Conservation (phyloP, 2,888 invertebrate species). For the Sinotaia quadrata region DNA sequence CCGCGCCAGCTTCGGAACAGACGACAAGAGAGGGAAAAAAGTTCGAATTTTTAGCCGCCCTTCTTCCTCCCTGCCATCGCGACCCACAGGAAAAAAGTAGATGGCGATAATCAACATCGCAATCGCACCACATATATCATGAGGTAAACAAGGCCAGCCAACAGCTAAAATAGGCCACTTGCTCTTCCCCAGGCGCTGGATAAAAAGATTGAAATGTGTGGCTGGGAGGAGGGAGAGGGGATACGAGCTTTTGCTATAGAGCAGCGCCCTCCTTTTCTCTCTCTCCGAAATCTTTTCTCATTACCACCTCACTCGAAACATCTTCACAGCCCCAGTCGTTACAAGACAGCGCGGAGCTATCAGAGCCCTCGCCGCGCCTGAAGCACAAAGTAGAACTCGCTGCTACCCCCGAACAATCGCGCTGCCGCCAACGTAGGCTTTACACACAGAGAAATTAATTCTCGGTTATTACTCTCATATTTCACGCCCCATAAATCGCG, state of each 20-base stretch:
- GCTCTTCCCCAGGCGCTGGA: slow-evolving; percentile 3
- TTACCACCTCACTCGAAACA: not conserved
- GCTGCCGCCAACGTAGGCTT: not conserved
- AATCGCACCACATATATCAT: slow-evolving; percentile 12
- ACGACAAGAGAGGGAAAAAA: not conserved
- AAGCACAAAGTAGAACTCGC: not conserved
- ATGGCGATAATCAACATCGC: not conserved
- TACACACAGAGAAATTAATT: slow-evolving; percentile 28
- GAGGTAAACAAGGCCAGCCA: slow-evolving; percentile 12
- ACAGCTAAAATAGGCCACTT: slow-evolving; percentile 19
- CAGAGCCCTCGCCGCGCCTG: not conserved
- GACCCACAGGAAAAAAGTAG: not conserved
- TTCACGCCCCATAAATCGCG: slow-evolving; percentile 31
- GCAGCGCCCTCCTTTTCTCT: slow-evolving; percentile 6
- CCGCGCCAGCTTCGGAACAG: not conserved
- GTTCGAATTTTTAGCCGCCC: not conserved
- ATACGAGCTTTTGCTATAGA: not conserved
- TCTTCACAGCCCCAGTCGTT: not conserved
- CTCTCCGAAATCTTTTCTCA: not conserved
- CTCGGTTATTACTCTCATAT: slow-evolving; percentile 33
- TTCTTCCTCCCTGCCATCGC: not conserved
- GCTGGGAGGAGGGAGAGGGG: not conserved
- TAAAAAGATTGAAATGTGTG: too few species aligned
- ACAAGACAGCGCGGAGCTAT: not conserved
- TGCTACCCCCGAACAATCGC: slow-evolving; percentile 26